Percentiles rank a stretch among this genome's conserved stretches.
Evolutionary conservation across 2,113 vertebrate genomes (phyloP).

Genomic region (Oryzias curvinotus): DNA sequence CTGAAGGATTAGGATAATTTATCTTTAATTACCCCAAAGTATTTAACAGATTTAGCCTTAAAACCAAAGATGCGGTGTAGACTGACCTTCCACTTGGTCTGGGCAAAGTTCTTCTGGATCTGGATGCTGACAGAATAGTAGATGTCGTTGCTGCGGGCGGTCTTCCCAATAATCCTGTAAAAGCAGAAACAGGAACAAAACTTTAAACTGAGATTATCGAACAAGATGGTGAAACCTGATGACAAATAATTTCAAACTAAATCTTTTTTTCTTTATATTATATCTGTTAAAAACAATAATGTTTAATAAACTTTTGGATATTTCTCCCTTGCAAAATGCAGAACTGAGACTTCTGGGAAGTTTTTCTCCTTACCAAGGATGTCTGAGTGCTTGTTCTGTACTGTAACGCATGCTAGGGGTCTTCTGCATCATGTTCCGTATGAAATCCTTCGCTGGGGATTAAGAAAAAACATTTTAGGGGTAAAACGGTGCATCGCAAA

Average conservation of each 20-base stretch:
- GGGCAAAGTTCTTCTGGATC: constrained; percentile 97
- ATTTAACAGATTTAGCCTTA: not conserved
- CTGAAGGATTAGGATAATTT: too few species aligned
- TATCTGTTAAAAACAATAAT: too few species aligned
- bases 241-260: too few species aligned
- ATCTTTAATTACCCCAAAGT: too few species aligned
- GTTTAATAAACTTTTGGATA: too few species aligned
- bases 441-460: constrained; percentile 91
- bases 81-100: constrained; percentile 96
- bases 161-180: constrained; percentile 93
- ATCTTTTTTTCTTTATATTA: too few species aligned
- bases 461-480: not conserved
- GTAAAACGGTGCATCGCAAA: not conserved
- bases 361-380: constrained; percentile 86
- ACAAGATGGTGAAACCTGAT: too few species aligned
- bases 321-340: too few species aligned
- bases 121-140: constrained; percentile 93
- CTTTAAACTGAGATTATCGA: constrained; percentile 13
- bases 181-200: constrained; percentile 13
- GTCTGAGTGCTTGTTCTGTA: constrained; percentile 87
- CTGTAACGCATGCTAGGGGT: constrained; percentile 84
- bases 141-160: constrained; percentile 91
- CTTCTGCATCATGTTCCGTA: constrained; percentile 92
- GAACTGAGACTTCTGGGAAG: too few species aligned
- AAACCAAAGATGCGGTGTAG: constrained; percentile 9